phyloP scores from a whole-genome alignment of 2,113 vertebrate genomes.

The Choloepus hoffmanni region DNA sequence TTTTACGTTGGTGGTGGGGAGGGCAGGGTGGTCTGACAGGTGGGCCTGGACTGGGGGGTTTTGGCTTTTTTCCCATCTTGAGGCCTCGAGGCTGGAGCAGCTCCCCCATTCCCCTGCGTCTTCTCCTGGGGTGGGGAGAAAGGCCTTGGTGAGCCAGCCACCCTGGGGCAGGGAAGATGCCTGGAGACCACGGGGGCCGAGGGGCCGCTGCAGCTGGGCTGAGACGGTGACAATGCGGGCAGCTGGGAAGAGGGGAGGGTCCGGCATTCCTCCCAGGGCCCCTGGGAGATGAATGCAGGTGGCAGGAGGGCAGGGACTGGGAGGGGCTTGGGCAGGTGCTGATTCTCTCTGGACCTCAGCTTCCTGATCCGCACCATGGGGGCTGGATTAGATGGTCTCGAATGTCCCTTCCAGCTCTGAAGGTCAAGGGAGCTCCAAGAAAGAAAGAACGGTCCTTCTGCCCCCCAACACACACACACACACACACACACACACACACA shows the following conservation, averaged over 20 bases:
- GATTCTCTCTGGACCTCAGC: slow-evolving; percentile 22
- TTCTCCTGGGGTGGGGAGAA: slow-evolving; percentile 18
- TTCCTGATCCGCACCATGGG: not conserved
- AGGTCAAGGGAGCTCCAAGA: not conserved
- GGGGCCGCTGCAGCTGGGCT: not conserved
- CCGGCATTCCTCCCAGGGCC: not conserved
- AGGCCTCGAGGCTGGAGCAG: slow-evolving; percentile 36
- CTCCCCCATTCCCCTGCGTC: not conserved
- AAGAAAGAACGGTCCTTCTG: slow-evolving; percentile 40
- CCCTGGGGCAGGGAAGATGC: not conserved
- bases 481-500: not conserved
- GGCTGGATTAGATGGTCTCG: not conserved
- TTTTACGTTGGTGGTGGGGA: slow-evolving; percentile 73
- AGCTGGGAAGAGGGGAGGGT: not conserved
- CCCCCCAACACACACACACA: not conserved
- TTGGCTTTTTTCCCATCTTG: slow-evolving; percentile 62
- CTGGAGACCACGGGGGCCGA: not conserved
- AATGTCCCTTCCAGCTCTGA: slow-evolving; percentile 17
- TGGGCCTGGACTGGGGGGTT: slow-evolving; percentile 12
- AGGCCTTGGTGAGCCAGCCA: slow-evolving; percentile 28
- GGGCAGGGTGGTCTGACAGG: not conserved
- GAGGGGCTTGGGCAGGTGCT: not conserved
- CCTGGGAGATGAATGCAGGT: not conserved
- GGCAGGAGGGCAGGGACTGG: not conserved
- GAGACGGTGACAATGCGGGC: not conserved